Base-by-base conservation (phyloP, 2,113 vertebrate genomes). In the Myanophis thanlyinensis region DNA sequence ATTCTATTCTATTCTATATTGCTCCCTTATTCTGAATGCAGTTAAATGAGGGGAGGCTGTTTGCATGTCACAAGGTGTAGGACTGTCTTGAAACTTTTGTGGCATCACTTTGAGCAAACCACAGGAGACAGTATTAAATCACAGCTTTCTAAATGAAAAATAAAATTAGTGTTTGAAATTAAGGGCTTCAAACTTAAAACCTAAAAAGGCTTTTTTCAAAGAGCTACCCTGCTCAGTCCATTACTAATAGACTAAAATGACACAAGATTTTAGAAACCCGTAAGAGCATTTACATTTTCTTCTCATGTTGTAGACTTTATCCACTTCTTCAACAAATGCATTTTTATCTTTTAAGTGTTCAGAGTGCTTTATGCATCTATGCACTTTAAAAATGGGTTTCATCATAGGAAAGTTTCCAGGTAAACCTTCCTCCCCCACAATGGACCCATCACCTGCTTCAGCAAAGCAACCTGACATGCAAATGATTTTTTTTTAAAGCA, bases 401-500 rank as follows among this genome's bases (percentile, higher is more conserved):
- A 49, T 67, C 44, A 49, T 93, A 88, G 53, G 88, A 73, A 11
- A 92, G 73, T 93, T 97, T 93, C 86, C 89, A 94, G 93, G 87
- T 90, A 86, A 85, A 80, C 10, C 53, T 51, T 18, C 22, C 30
- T 3, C 53, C 11, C 51, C 35, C 35, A 1, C 18, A 20, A 80
- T 44, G 73, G 73, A 80, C 18, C n/a, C 35, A 25, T 6, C 40
- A 15, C 27, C 18, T 15, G 18, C 46, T 59, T 62, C 44, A n/a
- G 53, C 73, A 44, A 86, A 90, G 44, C 22, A 56, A 85, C 91
- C 73, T 93, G 88, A 90, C 88, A 35, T 93, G 62, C 59, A 92
- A 92, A 94, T 84, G 91, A 92, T 94, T n/a, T n/a, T n/a, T n/a
- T n/a, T n/a, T n/a, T n/a, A 96, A 96, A 96, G 95, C 94, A 91